Conservation (phyloP, 2,113 vertebrate genomes). For the Dicrurus megarhynchus region DNA sequence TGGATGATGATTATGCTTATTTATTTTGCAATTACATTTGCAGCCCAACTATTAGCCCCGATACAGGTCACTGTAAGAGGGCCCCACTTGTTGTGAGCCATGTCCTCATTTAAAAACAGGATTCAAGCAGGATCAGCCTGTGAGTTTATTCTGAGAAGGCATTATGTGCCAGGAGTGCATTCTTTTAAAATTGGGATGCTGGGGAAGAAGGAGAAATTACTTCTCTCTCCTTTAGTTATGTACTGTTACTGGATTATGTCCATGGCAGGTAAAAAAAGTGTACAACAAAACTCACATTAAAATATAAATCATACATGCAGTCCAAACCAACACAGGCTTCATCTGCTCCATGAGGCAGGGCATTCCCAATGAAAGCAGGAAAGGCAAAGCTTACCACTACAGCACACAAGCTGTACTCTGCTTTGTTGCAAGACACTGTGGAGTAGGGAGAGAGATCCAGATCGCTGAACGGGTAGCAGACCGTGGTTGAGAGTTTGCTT, state of each 20-base stretch:
- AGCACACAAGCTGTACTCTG: constrained; percentile 78
- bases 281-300: neutral
- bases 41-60: neutral
- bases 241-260: neutral
- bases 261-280: rapidly evolving
- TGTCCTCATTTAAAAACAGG: neutral
- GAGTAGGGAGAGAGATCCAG: constrained; percentile 80
- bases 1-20: neutral
- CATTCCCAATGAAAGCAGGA: neutral
- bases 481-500: constrained; percentile 79
- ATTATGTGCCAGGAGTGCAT: rapidly evolving
- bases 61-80: neutral
- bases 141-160: neutral
- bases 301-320: neutral
- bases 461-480: constrained; percentile 73
- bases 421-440: constrained; percentile 5
- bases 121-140: neutral
- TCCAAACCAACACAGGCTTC: neutral
- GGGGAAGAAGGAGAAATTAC: neutral
- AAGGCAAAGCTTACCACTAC: constrained; percentile 79
- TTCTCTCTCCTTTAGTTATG: neutral
- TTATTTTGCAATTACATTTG: neutral
- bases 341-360: neutral
- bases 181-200: neutral
- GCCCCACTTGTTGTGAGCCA: neutral